phyloP scores from a whole-genome alignment of 2,113 vertebrate genomes.

The Gnathonemus echidnorhynchus region DNA sequence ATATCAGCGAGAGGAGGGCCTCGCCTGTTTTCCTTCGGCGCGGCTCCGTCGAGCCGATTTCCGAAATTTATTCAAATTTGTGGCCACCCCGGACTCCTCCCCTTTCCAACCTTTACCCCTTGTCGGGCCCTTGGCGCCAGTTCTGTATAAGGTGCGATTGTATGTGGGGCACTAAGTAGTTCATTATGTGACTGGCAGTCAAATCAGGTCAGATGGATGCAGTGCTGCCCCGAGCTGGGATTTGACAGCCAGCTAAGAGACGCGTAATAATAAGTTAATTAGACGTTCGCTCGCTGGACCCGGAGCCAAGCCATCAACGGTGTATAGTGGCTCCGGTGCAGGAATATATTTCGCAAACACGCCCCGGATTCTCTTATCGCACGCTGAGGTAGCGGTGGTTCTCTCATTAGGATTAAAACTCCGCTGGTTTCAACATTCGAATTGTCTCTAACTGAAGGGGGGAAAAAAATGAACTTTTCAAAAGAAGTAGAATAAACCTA shows the following conservation, averaged over 20 bases:
- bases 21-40: slow-evolving; percentile 27
- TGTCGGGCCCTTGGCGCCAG: slow-evolving; percentile 30
- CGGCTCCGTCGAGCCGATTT: slow-evolving; percentile 27
- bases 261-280: slow-evolving; percentile 59
- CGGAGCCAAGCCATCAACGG: slow-evolving; percentile 43
- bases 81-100: neutral
- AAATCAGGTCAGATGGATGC: slow-evolving; percentile 62
- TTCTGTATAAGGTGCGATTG: slow-evolving; percentile 40
- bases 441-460: slow-evolving; percentile 27
- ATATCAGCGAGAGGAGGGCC: slow-evolving; percentile 42
- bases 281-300: slow-evolving; percentile 56
- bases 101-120: slow-evolving; percentile 7
- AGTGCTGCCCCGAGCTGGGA: slow-evolving; percentile 49
- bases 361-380: slow-evolving; percentile 43
- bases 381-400: slow-evolving; percentile 38
- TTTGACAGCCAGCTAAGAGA: slow-evolving; percentile 55
- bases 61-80: slow-evolving; percentile 19
- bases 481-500: slow-evolving; percentile 35
- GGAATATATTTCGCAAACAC: slow-evolving; percentile 39
- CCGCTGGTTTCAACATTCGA: slow-evolving; percentile 32
- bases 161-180: slow-evolving; percentile 55
- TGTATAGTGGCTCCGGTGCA: slow-evolving; percentile 38
- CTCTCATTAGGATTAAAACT: slow-evolving; percentile 51
- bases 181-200: slow-evolving; percentile 60
- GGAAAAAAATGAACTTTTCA: neutral